Evolutionary conservation across 2,797 vertebrate species (phyloP).

Genomic region (Thamnophis elegans): DNA sequence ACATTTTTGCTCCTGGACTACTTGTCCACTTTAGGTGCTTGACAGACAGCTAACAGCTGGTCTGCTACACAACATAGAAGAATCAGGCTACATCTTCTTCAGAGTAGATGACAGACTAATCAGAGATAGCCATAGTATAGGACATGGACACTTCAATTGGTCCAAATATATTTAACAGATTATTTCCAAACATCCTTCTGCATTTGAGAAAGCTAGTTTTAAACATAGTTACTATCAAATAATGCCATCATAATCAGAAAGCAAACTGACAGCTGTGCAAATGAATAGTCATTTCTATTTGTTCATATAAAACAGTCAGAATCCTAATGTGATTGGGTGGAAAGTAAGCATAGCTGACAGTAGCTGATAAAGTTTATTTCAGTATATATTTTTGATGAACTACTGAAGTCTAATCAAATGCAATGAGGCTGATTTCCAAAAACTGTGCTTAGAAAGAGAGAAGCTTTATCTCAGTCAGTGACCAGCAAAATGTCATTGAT

Average conservation of each 20-base stretch:
- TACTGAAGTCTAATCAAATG: not conserved
- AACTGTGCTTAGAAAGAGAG: not conserved
- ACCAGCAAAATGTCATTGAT: not conserved
- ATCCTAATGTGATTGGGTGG: constrained; percentile 13
- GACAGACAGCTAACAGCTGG: constrained; percentile 99
- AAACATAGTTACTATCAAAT: constrained; percentile 66
- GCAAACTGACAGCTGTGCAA: constrained; percentile 57
- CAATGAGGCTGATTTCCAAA: not conserved
- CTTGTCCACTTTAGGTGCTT: constrained; percentile 95
- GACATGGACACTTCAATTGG: constrained; percentile 75
- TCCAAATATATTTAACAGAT: constrained; percentile 65
- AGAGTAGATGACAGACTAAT: constrained; percentile 79
- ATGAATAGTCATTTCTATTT: constrained; percentile 46
- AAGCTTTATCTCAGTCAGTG: not conserved
- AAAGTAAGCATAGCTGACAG: constrained; percentile 30
- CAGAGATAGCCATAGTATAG: constrained; percentile 70
- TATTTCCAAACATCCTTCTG: constrained; percentile 69
- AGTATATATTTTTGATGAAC: not conserved
- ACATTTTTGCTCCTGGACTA: constrained; percentile 96
- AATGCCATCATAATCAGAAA: constrained; percentile 46
- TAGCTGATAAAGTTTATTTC: not conserved
- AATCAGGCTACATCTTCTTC: constrained; percentile 80
- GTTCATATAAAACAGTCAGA: constrained; percentile 45
- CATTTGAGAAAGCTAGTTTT: constrained; percentile 67
- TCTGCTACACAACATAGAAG: constrained; percentile 80